Evolutionary conservation across 2,797 vertebrate species (phyloP).

Genomic region (Phataginus tetradactyla): DNA sequence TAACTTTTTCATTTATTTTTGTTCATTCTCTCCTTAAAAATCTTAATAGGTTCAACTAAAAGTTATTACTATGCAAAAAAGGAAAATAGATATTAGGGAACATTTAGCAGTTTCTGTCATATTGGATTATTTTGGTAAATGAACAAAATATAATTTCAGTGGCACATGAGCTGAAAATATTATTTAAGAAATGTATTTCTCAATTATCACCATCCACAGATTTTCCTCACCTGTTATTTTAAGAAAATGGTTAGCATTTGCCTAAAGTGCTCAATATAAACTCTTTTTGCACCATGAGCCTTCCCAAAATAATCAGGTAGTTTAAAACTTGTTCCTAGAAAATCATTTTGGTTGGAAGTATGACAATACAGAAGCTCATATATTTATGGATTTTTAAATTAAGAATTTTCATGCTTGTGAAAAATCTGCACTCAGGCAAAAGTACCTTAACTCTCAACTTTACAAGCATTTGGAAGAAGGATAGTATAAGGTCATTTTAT

Average conservation of each 20-base stretch:
- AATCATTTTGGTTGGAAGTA: slow-evolving; percentile 55
- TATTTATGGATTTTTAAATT: slow-evolving; percentile 28
- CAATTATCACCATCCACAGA: slow-evolving; percentile 61
- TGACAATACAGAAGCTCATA: slow-evolving; percentile 4
- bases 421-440: background rate
- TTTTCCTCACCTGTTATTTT: slow-evolving; percentile 75
- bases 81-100: background rate
- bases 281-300: slow-evolving; percentile 15
- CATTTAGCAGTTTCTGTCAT: background rate
- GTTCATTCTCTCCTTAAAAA: background rate
- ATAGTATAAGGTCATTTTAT: background rate
- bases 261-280: slow-evolving; percentile 64
- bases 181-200: slow-evolving; percentile 63
- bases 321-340: slow-evolving; percentile 68
- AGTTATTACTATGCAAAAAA: background rate
- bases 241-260: slow-evolving; percentile 73
- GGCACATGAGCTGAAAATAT: slow-evolving; percentile 5
- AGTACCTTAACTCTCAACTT: background rate
- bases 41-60: background rate
- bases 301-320: slow-evolving; percentile 71
- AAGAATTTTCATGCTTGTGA: background rate
- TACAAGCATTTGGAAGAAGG: background rate
- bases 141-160: slow-evolving; percentile 21
- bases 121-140: slow-evolving; percentile 35
- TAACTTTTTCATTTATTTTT: slow-evolving; percentile 26